Evolutionary conservation across 2,888 invertebrate genomes (phyloP).

Genomic region (Hypselothyrea guttata): DNA sequence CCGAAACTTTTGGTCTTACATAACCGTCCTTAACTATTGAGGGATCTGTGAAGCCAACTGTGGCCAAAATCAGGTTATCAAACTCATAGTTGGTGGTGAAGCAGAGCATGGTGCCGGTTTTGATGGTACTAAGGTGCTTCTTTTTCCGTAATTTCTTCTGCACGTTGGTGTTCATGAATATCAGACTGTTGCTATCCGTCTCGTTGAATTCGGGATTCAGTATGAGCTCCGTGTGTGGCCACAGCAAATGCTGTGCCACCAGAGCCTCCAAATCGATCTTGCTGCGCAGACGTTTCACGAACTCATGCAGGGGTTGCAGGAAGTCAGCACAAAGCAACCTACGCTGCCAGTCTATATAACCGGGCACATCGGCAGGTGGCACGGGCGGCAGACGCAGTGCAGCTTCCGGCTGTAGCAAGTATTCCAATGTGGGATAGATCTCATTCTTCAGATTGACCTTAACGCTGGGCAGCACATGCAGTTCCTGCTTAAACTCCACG

Average conservation of each 20-base stretch:
- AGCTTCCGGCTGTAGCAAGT: constrained; percentile 74
- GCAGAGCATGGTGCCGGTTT: constrained; percentile 87
- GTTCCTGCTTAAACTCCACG: constrained; percentile 33
- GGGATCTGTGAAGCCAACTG: constrained; percentile 85
- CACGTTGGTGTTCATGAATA: constrained; percentile 66
- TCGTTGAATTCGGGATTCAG: constrained; percentile 67
- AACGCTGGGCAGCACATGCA: constrained; percentile 7
- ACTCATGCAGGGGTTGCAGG: constrained; percentile 87
- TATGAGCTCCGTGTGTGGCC: constrained; percentile 63
- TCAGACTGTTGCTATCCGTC: constrained; percentile 63
- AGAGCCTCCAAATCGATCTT: constrained; percentile 8
- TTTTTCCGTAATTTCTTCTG: no score
- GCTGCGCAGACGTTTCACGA: constrained; percentile 47
- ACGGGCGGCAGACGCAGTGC: constrained; percentile 66
- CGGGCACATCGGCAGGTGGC: constrained; percentile 55
- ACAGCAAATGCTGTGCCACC: constrained; percentile 30
- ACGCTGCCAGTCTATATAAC: constrained; percentile 92
- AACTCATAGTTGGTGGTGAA: constrained; percentile 87
- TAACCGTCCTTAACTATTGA: constrained; percentile 84
- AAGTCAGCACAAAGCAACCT: constrained; percentile 91
- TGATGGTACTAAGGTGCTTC: constrained; percentile 51
- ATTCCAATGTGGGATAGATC: constrained; percentile 84
- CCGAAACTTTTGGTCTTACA: constrained; percentile 83
- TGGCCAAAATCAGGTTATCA: constrained; percentile 86
- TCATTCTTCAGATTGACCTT: constrained; percentile 44